Evolutionary conservation across 2,888 invertebrate species (phyloP), one percentile per base, ranked within the genome.

Genomic region (Drosophila hamatofila): DNA sequence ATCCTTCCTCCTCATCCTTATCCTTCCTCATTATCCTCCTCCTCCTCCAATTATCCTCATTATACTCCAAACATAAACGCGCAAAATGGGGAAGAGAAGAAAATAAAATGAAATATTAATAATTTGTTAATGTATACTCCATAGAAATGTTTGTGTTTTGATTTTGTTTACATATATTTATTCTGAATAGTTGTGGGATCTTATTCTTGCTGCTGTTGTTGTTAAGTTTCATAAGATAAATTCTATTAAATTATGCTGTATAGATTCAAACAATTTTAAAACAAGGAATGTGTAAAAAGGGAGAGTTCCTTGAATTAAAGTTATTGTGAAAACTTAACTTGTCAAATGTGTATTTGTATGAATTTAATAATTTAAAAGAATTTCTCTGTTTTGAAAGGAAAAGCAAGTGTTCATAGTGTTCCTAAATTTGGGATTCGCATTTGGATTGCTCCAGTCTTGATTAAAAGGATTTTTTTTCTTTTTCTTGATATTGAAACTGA

Each of bases 51-150:
- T 66, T 65, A 78, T 88, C 84, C 81, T 80, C 72, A 78, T 75
- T 75, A 78, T 71, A 86, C 78, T 85, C 85, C 89, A 86, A 85
- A 85, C 83, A 88, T 85, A 88, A 81, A 89, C 89, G 89, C 85
- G 85, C 68, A 81, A 84, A 84, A 78, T 74, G 68, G 76, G 82
- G 82, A 80, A 82, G 85, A 89, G 85, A 85, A 85, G 85, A 85
- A 88, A 85, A 89, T 80, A 85, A 88, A 85, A 89, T 84, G 48
- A 68, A 73, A 84, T 84, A 85, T 85, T 85, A 85, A 88, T 85
- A 84, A 88, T 71, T 78, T 87, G 69, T 68, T 61, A 72, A 70
- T 66, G 52, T 23, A 23, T 37, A 61, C 48, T 72, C 63, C 72
- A 85, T 69, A 69, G 51, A 72, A 65, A 55, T 67, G 37, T 49